Evolutionary conservation across 2,888 invertebrate species (phyloP), one percentile per base, ranked within the genome.

Genomic region (Spisula solida): DNA sequence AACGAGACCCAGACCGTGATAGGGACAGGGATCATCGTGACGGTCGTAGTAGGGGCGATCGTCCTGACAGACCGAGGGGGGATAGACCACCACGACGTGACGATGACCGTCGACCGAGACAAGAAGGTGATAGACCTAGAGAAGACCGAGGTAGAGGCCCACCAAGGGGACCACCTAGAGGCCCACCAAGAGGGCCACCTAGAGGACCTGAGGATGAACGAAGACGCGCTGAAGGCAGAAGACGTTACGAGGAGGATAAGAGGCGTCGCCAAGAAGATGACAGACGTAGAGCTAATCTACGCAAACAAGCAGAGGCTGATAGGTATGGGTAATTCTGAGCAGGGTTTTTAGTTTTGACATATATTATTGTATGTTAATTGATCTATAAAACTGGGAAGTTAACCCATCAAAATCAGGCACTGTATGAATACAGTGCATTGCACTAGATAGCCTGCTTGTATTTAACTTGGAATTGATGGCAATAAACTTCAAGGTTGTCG

Each of bases 291-390:
- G 92, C 89, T 34, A 88, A 88, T 78, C 85, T 92, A 47, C 89
- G 90, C 47, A 92, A 92, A 83, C 90, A 91, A 80, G 92, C 92
- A 1, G 92, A 92, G 79, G 92, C 91, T 75, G 90, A 88, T 0
- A 90, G 82, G 47, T 87, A 84, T 70, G 51, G 70, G 86, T 88
- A 82, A n/a, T 66, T 66, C n/a, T 8, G 25, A 10, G 5, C 10
- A 66, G 51, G 8, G 41, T 8, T 41, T 41, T 2, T 8, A 41
- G 41, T 41, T n/a, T n/a, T 41, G 41, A 8, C 41, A 41, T 41
- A 8, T 41, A 41, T 41, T 41, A 41, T 41, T 41, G 8, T 41
- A n/a, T n/a, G n/a, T n/a, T n/a, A n/a, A n/a, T n/a, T n/a, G n/a
- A n/a, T n/a, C n/a, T n/a, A n/a, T n/a, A n/a, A n/a, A n/a, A n/a